Base-by-base conservation (phyloP, 2,888 invertebrate species). In the Mesorhabditis belari region DNA sequence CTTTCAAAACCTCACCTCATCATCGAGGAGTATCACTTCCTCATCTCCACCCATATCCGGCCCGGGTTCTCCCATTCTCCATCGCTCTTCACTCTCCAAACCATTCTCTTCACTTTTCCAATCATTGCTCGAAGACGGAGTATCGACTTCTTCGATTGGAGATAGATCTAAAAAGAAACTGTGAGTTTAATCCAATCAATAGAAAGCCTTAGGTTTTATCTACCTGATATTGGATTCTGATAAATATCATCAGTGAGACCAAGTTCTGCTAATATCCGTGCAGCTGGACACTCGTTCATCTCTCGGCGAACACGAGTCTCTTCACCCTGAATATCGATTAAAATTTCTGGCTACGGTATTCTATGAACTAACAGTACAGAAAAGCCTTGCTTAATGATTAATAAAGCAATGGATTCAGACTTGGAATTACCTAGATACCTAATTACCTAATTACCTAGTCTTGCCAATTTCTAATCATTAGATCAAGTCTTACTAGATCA, bases 31-130 rank as follows among this genome's bases (percentile, higher is more conserved):
- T 9, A 29, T 17, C 25, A n/a, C 56, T 24, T 56, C 58, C n/a
- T 61, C 61, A 6, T 64, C 64, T 12, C 57, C 61, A 6, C 69
- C 66, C 25, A 74, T 58, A 66, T 74, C 74, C 2, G 74, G 74
- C 6, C 74, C 74, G 2, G 74, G 74, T 35, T 35, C 44, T 1
- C 44, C 44, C 44, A 35, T 35, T n/a, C 12, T 35, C 12, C 44
- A n/a, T 1, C 44, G 12, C 12, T 35, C n/a, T 35, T n/a, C 12
- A 35, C 44, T 35, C 44, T 35, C 44, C 12, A 35, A 17, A 1
- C 12, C 12, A n/a, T n/a, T n/a, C n/a, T n/a, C n/a, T n/a, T n/a
- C n/a, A n/a, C 44, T n/a, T 35, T n/a, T 9, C 44, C 44, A 35
- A 35, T 35, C 44, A n/a, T n/a, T 35, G 44, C 44, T 35, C 44